Evolutionary conservation across 2,888 invertebrate genomes (phyloP).

Genomic region (Agriotes lineatus): DNA sequence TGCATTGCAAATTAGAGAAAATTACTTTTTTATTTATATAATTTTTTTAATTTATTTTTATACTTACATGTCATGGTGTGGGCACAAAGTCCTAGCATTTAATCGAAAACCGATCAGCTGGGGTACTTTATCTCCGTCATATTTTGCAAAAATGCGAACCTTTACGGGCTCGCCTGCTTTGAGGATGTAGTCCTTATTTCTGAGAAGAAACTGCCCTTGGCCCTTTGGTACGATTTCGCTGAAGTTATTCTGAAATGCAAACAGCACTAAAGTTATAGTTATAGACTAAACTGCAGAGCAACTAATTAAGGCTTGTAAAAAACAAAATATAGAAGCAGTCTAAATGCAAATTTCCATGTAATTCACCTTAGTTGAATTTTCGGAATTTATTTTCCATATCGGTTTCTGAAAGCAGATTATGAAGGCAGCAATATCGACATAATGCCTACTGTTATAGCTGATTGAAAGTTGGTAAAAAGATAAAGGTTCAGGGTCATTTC

Average conservation of each 20-base stretch:
- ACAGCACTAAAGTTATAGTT: too few relatives aligned
- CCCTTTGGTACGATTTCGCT: constrained; percentile 44
- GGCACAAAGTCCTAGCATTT: constrained; percentile 57
- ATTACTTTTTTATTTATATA: too few relatives aligned
- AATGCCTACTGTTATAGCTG: too few relatives aligned
- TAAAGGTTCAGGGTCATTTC: too few relatives aligned
- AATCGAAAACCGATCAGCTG: constrained; percentile 56
- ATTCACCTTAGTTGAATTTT: constrained; percentile 4
- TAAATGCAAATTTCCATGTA: constrained; percentile 21
- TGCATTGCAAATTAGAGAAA: constrained; percentile 36
- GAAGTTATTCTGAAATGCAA: constrained; percentile 48
- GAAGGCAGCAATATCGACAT: too few relatives aligned
- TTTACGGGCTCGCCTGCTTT: constrained; percentile 47
- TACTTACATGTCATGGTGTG: constrained; percentile 51
- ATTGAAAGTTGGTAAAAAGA: too few relatives aligned
- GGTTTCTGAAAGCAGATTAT: too few relatives aligned
- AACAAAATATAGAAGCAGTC: constrained; percentile 6
- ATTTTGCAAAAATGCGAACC: constrained; percentile 54
- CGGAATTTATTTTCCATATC: neutral
- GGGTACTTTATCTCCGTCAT: constrained; percentile 54
- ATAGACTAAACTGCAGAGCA: neutral
- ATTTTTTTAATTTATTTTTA: too few relatives aligned
- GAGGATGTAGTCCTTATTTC: constrained; percentile 52
- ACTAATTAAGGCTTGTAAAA: neutral
- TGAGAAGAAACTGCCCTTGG: constrained; percentile 51